These are phyloP conservation scores for Crossaster papposus DNA, from an alignment of 53 echinoderm and acorn worm species.

Conservation along the genomic window DNA sequence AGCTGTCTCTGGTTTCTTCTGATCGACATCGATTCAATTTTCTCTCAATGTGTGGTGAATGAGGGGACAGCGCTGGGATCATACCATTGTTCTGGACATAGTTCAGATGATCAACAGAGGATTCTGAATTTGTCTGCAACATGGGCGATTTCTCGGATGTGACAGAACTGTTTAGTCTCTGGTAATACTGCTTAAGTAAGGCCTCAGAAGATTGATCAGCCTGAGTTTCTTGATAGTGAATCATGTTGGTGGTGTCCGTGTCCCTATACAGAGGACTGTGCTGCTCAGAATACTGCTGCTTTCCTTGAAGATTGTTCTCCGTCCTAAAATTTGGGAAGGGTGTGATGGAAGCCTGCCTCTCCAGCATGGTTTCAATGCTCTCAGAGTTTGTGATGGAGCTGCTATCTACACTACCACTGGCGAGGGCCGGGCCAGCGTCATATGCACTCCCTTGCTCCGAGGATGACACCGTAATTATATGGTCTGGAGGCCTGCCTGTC, in stretches of 20 bases:
- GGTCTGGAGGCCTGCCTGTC: constrained; percentile 44
- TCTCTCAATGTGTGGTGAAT: constrained; percentile 30
- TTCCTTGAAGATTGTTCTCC: background rate
- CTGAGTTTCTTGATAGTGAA: constrained; percentile 50
- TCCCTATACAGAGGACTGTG: constrained; percentile 36
- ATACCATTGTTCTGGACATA: constrained; percentile 4
- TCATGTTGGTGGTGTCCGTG: constrained; percentile 23
- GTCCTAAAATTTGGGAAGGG: constrained; percentile 39
- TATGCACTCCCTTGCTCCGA: constrained; percentile 43
- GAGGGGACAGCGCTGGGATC: background rate
- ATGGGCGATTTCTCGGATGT: constrained; percentile 1
- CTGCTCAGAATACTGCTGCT: constrained; percentile 32
- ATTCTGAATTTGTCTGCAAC: constrained; percentile 12
- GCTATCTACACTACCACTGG: constrained; percentile 63
- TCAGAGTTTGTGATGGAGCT: constrained; percentile 77
- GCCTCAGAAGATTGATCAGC: constrained; percentile 5
- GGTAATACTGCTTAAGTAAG: constrained; percentile 21
- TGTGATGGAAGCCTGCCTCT: constrained; percentile 70
- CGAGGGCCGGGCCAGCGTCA: constrained; percentile 49
- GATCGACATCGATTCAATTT: background rate
- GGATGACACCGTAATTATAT: constrained; percentile 28
- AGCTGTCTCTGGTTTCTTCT: constrained; percentile 17
- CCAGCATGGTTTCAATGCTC: constrained; percentile 85
- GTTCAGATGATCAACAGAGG: background rate
- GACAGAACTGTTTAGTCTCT: constrained; percentile 4